phyloP scores from a whole-genome alignment of 2,797 vertebrate genomes.

The Esox lucius region DNA sequence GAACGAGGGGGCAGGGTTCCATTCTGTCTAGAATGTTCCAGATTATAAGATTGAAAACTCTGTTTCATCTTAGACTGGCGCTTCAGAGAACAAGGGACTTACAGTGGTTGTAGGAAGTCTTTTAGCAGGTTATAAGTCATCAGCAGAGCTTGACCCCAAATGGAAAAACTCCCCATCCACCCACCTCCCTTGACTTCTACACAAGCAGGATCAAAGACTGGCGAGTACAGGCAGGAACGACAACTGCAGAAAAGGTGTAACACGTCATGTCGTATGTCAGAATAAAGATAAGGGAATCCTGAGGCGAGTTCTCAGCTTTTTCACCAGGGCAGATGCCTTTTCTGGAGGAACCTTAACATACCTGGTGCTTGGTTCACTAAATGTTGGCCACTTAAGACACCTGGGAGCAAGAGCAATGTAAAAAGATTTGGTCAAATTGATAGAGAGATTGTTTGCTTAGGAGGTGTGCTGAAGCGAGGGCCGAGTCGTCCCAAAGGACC shows the following conservation, averaged over 20 bases:
- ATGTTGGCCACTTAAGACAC: not conserved
- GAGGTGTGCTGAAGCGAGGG: not conserved
- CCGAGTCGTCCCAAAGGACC: not conserved
- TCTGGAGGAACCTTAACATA: not conserved
- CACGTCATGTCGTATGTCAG: conserved; percentile 15
- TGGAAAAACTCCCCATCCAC: conserved; percentile 26
- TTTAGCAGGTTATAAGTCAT: not conserved
- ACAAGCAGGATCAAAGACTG: conserved; percentile 48
- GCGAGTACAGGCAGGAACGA: conserved; percentile 23
- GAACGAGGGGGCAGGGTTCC: not conserved
- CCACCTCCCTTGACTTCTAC: conserved; percentile 31
- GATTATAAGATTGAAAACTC: not conserved
- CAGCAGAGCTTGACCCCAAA: conserved; percentile 13
- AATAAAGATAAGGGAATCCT: conserved; percentile 3
- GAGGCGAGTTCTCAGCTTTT: too few species aligned
- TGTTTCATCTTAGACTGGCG: not conserved
- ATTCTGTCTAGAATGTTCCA: conserved; percentile 1
- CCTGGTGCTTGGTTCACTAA: not conserved
- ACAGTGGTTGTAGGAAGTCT: not conserved
- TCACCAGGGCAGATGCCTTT: not conserved
- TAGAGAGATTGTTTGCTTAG: not conserved
- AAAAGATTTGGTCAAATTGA: not conserved
- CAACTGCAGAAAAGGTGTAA: conserved; percentile 32
- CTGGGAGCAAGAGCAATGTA: not conserved
- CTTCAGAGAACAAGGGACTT: not conserved